Conservation (phyloP, 2,113 vertebrate species). For the Sterrhoptilus dennistouni region DNA sequence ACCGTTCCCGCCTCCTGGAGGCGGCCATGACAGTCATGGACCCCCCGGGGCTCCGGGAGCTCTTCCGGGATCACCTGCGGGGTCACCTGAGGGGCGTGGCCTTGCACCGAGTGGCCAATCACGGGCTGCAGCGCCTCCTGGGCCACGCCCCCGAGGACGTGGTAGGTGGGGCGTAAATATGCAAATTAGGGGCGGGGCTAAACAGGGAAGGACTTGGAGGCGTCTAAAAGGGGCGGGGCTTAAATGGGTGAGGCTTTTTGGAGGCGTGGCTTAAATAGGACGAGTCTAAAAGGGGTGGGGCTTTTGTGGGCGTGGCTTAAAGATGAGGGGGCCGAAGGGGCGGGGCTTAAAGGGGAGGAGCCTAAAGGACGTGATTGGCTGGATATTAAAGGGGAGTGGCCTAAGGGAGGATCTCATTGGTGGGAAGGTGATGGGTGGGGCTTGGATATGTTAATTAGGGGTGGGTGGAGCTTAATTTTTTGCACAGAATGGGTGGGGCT, state of each 20-base stretch:
- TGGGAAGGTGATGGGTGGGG: neutral
- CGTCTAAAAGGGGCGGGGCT: too few species aligned
- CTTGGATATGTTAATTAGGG: too few species aligned
- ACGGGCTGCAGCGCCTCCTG: neutral
- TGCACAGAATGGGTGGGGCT: neutral
- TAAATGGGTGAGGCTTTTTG: neutral
- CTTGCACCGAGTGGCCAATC: neutral
- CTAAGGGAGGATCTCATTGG: neutral
- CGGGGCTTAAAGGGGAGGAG: too few species aligned
- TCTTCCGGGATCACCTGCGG: neutral
- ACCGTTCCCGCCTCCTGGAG: neutral
- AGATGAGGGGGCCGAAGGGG: neutral
- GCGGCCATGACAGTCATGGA: neutral
- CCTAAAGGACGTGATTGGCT: fast-evolving
- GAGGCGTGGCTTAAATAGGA: too few species aligned
- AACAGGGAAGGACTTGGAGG: too few species aligned
- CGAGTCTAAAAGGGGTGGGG: too few species aligned
- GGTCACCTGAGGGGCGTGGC: neutral
- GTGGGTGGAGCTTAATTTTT: neutral
- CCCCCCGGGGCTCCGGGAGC: neutral
- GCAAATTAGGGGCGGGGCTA: neutral
- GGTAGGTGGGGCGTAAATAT: neutral
- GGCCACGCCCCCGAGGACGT: neutral
- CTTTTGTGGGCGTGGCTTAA: fast-evolving
- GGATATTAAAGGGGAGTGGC: neutral